Conservation (phyloP, 2,113 vertebrate species). For the Pan paniscus region DNA sequence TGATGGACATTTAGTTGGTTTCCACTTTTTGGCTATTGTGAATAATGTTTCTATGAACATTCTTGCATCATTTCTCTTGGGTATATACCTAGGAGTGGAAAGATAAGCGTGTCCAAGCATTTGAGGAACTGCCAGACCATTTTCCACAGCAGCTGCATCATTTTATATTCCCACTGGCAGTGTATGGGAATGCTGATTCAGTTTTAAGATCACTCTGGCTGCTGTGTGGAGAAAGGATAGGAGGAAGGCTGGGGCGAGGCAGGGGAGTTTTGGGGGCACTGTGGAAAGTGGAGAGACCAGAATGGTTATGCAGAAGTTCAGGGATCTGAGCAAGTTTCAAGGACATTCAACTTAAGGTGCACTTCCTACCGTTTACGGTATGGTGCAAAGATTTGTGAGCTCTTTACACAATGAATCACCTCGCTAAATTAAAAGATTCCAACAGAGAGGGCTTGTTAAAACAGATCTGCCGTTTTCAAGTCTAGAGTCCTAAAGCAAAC, state of each 20-base stretch:
- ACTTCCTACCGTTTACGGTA: not conserved
- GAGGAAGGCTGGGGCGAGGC: not conserved
- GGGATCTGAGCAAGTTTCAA: not conserved
- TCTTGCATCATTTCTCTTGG: not conserved
- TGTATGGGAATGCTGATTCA: not conserved
- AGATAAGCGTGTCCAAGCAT: not conserved
- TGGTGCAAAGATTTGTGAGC: not conserved
- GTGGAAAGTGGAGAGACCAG: not conserved
- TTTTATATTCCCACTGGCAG: not conserved
- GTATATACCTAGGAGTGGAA: not conserved
- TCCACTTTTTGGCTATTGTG: not conserved
- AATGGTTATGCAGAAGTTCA: not conserved
- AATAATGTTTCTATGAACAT: not conserved
- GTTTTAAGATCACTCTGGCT: not conserved
- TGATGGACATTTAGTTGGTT: not conserved
- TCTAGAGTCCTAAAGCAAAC: not conserved
- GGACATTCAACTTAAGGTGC: not conserved
- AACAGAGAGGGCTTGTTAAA: conserved; percentile 47
- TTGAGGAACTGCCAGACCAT: not conserved
- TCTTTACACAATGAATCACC: not conserved
- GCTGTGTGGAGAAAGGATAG: not conserved
- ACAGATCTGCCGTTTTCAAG: conserved; percentile 44
- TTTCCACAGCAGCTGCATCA: not conserved
- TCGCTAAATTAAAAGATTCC: not conserved
- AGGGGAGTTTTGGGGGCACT: too few species aligned